Evolutionary conservation across 2,113 vertebrate species (phyloP).

Genomic region (Sterrhoptilus dennistouni): DNA sequence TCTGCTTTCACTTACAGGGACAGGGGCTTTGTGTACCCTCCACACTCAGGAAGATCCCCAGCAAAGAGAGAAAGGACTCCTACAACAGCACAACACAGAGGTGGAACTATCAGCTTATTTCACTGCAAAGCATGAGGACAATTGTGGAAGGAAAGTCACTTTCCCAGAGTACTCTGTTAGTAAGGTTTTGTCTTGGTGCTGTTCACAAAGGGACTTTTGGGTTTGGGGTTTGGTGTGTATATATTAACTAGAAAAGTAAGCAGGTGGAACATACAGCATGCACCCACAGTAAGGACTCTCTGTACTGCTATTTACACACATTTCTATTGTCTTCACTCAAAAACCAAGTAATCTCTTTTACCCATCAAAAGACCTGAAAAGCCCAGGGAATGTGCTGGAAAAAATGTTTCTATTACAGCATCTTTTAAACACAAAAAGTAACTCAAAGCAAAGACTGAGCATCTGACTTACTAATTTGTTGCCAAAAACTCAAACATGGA

Average conservation of each 20-base stretch:
- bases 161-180: neutral
- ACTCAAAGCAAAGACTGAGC: neutral
- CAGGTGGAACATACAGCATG: neutral
- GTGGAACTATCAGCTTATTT: neutral
- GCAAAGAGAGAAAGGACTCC: neutral
- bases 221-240: neutral
- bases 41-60: neutral
- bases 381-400: neutral
- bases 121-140: neutral
- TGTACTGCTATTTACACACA: neutral
- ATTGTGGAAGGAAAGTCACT: neutral
- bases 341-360: neutral
- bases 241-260: constrained; percentile 28
- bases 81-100: neutral
- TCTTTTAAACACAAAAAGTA: neutral
- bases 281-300: neutral
- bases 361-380: neutral
- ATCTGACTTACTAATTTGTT: neutral
- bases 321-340: neutral
- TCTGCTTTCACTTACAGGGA: neutral
- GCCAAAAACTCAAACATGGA: neutral
- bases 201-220: neutral
- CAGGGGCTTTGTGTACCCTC: neutral
- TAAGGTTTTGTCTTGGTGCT: neutral
- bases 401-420: neutral